These are phyloP conservation scores for Perdita meconis DNA, from an alignment of 2,888 invertebrate species.

Conservation along the genomic window DNA sequence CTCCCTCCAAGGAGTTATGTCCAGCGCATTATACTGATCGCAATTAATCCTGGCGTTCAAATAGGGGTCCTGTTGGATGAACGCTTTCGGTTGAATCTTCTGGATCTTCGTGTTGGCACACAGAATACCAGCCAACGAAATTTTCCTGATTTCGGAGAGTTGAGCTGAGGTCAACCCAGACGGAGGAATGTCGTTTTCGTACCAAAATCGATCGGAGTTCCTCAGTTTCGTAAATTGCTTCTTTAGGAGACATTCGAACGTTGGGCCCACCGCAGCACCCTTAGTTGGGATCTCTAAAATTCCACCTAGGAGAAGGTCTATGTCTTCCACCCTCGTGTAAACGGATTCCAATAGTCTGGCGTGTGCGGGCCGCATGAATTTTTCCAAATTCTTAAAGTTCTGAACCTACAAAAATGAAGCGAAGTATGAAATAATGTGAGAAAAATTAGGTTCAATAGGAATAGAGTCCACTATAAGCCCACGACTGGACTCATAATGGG, in stretches of 20 bases:
- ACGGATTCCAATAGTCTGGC: constrained; percentile 70
- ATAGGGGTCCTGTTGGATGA: constrained; percentile 93
- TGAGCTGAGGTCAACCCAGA: constrained; percentile 92
- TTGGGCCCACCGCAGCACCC: constrained; percentile 94
- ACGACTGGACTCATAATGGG: too few relatives aligned
- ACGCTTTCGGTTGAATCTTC: constrained; percentile 93
- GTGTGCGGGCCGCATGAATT: constrained; percentile 70
- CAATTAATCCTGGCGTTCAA: constrained; percentile 91
- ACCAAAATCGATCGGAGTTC: constrained; percentile 97
- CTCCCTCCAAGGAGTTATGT: constrained; percentile 90
- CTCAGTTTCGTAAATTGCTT: constrained; percentile 93
- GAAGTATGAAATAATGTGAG: too few relatives aligned
- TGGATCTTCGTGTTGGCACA: constrained; percentile 90
- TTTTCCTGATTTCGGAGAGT: constrained; percentile 92
- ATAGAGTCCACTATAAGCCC: too few relatives aligned
- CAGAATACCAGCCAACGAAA: constrained; percentile 91
- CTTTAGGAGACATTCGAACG: constrained; percentile 94
- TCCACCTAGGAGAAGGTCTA: constrained; percentile 94
- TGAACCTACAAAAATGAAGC: constrained; percentile 64
- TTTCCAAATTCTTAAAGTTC: constrained; percentile 74
- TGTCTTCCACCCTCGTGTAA: constrained; percentile 88
- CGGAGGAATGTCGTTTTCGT: constrained; percentile 96
- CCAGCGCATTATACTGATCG: constrained; percentile 89
- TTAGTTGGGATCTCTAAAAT: constrained; percentile 91
- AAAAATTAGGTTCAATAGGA: too few relatives aligned